Evolutionary conservation across 2,113 vertebrate species (phyloP), one percentile per base, ranked within the genome.

Genomic region (Spea bombifrons): DNA sequence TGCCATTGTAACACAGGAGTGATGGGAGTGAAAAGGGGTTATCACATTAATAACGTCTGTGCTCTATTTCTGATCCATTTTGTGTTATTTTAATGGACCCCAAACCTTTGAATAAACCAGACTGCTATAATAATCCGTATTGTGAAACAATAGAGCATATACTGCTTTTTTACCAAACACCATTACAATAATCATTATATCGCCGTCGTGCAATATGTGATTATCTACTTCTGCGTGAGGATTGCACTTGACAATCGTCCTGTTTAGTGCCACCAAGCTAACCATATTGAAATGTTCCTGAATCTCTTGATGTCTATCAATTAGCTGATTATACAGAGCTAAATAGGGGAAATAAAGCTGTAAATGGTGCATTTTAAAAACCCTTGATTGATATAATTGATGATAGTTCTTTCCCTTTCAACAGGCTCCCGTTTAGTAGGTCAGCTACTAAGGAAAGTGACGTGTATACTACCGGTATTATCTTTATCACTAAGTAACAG

Each of bases 401-500:
- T 65, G 73, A 75, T 43, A 49, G 67, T 3, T 10, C 76, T 53
- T 86, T 81, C 85, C 85, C 85, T 71, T 83, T 12, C 6, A 15
- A 16, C 75, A 61, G 81, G 81, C 3, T 5, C 8, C 75, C 69
- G 80, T 72, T 50, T 0, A 3, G 0, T 2, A 4, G 0, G 44
- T 65, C 0, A 65, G 73, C 72, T 75, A 64, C 68, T 71, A 1
- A 48, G 72, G 75, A 30, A 64, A 70, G 7, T 47, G 8, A 44
- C 16, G 46, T 0, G 47, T 65, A 64, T 72, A 47, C 72, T n/a
- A n/a, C n/a, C n/a, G n/a, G n/a, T 0, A 0, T 30, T 49, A 9
- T 44, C 65, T 73, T 82, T 63, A 82, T 84, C 8, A 10, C 90
- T 76, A 81, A 65, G 88, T 75, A 88, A 89, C 85, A 10, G 30